Evolutionary conservation across 2,888 invertebrate species (phyloP).

Genomic region (Campoletis raptor): DNA sequence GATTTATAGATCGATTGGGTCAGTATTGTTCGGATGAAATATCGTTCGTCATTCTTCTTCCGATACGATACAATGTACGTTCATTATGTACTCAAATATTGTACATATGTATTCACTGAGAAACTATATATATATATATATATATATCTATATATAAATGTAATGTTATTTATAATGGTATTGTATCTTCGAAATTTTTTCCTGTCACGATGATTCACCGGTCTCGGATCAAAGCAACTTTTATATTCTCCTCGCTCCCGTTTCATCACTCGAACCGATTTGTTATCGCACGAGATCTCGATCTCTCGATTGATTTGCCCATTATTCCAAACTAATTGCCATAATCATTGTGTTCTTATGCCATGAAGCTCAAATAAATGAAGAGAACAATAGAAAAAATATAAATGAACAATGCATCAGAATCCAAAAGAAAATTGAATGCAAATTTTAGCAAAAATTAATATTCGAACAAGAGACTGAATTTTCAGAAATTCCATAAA

Average conservation of each 20-base stretch:
- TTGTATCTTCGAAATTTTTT: slow-evolving; percentile 49
- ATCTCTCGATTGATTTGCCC: slow-evolving; percentile 54
- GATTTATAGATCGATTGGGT: slow-evolving; percentile 77
- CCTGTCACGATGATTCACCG: slow-evolving; percentile 61
- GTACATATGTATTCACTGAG: slow-evolving; percentile 5
- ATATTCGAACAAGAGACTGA: background rate
- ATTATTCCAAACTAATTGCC: slow-evolving; percentile 54
- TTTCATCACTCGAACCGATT: slow-evolving; percentile 39
- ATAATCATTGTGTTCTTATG: slow-evolving; percentile 21
- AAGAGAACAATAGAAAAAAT: background rate
- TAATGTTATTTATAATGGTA: slow-evolving; percentile 19
- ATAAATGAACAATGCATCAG: background rate
- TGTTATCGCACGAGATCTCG: slow-evolving; percentile 37
- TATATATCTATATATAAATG: slow-evolving; percentile 13
- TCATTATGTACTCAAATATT: slow-evolving; percentile 18
- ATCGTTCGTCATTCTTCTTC: slow-evolving; percentile 68
- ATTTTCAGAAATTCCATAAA: background rate
- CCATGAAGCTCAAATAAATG: background rate
- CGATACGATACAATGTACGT: slow-evolving; percentile 36
- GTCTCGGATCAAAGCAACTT: slow-evolving; percentile 47
- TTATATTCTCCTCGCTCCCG: slow-evolving; percentile 31
- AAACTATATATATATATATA: background rate
- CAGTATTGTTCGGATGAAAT: slow-evolving; percentile 70
- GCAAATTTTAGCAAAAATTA: background rate
- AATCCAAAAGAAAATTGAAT: background rate